Base-by-base conservation (phyloP, 2,113 vertebrate species). In the Dipodomys spectabilis region DNA sequence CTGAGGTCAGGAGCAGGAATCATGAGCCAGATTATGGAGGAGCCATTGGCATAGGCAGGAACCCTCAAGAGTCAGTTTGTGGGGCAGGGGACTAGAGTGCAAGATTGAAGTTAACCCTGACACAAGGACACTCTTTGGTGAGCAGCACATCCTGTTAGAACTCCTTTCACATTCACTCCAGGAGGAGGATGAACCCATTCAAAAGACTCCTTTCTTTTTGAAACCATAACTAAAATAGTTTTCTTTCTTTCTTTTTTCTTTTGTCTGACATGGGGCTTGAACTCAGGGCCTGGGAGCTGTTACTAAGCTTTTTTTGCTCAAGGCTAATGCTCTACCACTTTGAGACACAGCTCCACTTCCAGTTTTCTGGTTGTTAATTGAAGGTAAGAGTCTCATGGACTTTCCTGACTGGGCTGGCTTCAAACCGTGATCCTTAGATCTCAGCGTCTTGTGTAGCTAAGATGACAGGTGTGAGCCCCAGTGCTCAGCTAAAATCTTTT, bases 201-300 rank as follows among this genome's bases (percentile, higher is more conserved):
- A 89, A 81, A 93, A 94, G 44, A 83, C 69, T 73, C 81, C 53
- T 71, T 64, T 83, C 19, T 53, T 85, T 53, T 57, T 57, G 9
- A 57, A 65, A 11, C 32, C 23, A 69, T 18, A n/a, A 80, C 57
- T 32, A 80, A 57, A 18, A 57, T 57, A 57, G 12, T 13, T 57
- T 57, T 57, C 44, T 25, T 71, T 20, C 27, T 30, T 23, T 69
- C 15, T 16, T 57, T 57, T 57, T 57, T 57, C 15, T 57, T 57
- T 57, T 57, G 53, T 57, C 13, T 4, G 53, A 18, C 53, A 57
- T 57, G 53, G 53, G 53, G 53, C 15, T 57, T 57, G 53, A 57
- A 57, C 53, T 57, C 12, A 57, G 15, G 53, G 53, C 15, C 53
- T 57, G 53, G 49, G 53, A 57, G 53, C 15, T 57, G 53, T 57